These are phyloP conservation scores for Coenonympha arcania DNA, from an alignment of 2,888 invertebrate species.

Conservation along the genomic window DNA sequence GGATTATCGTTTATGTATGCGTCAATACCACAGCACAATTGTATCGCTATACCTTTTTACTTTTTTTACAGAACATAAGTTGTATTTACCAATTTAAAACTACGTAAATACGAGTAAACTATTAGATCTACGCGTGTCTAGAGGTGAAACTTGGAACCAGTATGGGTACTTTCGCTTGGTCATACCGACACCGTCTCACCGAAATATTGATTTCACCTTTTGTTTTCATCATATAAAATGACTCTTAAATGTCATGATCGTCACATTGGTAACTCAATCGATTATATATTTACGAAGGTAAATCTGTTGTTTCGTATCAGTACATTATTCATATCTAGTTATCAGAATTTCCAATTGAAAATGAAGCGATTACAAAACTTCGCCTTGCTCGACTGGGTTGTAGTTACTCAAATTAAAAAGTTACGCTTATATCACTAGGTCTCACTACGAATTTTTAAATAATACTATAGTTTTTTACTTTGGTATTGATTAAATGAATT, in stretches of 20 bases:
- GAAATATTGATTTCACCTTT: constrained; percentile 65
- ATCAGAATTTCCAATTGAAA: constrained; percentile 30
- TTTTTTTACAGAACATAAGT: not conserved
- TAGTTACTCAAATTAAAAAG: constrained; percentile 7
- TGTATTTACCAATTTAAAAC: not conserved
- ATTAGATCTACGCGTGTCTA: constrained; percentile 11
- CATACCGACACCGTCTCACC: constrained; percentile 53
- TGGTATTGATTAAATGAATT: too few relatives aligned
- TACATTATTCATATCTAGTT: constrained; percentile 28
- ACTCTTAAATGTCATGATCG: too few relatives aligned
- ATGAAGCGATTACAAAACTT: constrained; percentile 25
- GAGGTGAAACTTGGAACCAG: constrained; percentile 41
- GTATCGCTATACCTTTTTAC: not conserved
- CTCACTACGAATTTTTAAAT: not conserved
- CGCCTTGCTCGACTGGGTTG: constrained; percentile 17
- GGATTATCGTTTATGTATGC: not conserved
- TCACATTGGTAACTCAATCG: constrained; percentile 17
- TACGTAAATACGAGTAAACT: not conserved
- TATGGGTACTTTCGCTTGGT: constrained; percentile 68
- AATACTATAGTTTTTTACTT: too few relatives aligned
- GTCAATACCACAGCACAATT: not conserved
- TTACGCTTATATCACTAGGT: not conserved
- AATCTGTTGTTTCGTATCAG: too few relatives aligned
- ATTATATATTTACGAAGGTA: constrained; percentile 22
- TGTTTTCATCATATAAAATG: constrained; percentile 39